These are phyloP conservation scores for Ornithoptera alexandrae DNA, from an alignment of 2,888 invertebrate genomes.

Conservation along the genomic window DNA sequence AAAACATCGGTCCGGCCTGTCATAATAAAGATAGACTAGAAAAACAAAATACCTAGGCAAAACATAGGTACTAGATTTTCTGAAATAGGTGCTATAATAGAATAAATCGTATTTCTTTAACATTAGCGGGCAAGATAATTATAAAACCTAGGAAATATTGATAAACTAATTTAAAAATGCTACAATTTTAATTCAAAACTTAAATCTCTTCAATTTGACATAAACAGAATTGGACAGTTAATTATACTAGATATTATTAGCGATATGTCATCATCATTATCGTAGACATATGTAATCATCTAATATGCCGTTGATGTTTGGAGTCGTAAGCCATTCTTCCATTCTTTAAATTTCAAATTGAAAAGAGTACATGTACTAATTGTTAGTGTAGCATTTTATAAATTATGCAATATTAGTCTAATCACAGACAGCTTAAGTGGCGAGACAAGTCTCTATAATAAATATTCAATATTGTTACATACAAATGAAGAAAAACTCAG, in stretches of 20 bases:
- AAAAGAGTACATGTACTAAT: constrained; percentile 38
- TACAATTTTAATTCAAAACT: constrained; percentile 5
- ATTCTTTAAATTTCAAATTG: constrained; percentile 52
- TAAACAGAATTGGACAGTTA: constrained; percentile 39
- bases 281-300: background rate
- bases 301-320: background rate
- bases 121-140: constrained; percentile 42
- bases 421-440: constrained; percentile 69
- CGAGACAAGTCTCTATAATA: constrained; percentile 47
- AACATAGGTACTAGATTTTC: constrained; percentile 48
- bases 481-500: constrained; percentile 47
- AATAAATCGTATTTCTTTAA: constrained; percentile 17
- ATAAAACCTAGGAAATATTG: constrained; percentile 44
- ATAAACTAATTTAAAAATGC: constrained; percentile 5
- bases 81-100: constrained; percentile 27
- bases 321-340: background rate
- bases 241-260: background rate
- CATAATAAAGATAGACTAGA: constrained; percentile 43
- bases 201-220: constrained; percentile 46
- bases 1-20: constrained; percentile 47
- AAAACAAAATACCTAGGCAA: constrained; percentile 52
- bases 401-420: constrained; percentile 40
- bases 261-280: background rate
- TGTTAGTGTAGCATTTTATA: constrained; percentile 7
- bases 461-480: background rate